Evolutionary conservation across 2,113 vertebrate genomes (phyloP).

Genomic region (Nanorana parkeri): DNA sequence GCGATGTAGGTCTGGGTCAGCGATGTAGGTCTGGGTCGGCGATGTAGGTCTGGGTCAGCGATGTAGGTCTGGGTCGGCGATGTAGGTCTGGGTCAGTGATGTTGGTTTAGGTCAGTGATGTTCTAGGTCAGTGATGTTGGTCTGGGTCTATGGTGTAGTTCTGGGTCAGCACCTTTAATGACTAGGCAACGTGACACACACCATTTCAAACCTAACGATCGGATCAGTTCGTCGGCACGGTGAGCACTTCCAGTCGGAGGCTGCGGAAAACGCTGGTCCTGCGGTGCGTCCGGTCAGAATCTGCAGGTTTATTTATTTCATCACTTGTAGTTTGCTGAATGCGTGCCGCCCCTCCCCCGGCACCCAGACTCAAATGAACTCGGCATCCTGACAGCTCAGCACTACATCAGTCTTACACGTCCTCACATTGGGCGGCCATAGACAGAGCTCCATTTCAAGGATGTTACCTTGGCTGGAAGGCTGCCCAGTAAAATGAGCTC

Average conservation of each 20-base stretch:
- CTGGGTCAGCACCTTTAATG: too few relatives aligned
- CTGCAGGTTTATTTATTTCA: background rate
- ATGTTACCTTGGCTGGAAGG: conserved; percentile 27
- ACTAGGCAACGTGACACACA: conserved; percentile 3
- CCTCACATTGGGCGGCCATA: conserved; percentile 15
- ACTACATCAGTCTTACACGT: conserved; percentile 38
- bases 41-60: too few relatives aligned
- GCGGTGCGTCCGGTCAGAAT: background rate
- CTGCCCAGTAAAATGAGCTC: conserved; percentile 47
- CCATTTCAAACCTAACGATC: conserved; percentile 23
- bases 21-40: too few relatives aligned
- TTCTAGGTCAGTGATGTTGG: too few relatives aligned
- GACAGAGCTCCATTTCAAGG: background rate
- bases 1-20: too few relatives aligned
- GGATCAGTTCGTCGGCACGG: conserved; percentile 6
- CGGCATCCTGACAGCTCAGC: conserved; percentile 41
- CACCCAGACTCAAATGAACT: background rate
- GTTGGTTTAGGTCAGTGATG: too few relatives aligned
- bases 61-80: too few relatives aligned
- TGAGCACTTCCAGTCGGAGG: background rate
- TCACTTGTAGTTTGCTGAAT: background rate
- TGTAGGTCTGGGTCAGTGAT: too few relatives aligned
- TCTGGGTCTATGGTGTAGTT: too few relatives aligned
- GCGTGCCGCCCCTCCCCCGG: background rate
- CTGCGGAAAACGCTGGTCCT: conserved; percentile 17